phyloP scores from a whole-genome alignment of 2,797 vertebrate genomes.

The Mionectes olivaceus region DNA sequence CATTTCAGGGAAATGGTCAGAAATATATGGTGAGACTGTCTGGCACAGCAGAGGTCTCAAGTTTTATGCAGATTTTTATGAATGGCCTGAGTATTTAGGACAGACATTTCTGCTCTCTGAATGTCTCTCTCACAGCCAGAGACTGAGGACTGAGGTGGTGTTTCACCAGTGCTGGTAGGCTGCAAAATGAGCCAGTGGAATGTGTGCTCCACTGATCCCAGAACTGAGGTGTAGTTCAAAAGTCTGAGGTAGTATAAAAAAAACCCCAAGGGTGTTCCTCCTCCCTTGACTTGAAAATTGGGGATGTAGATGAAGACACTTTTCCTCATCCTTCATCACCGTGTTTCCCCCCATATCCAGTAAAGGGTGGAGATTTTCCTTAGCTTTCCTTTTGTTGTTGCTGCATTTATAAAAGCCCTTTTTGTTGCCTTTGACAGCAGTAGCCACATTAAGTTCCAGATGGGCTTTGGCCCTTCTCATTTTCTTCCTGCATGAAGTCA shows the following conservation, averaged over 20 bases:
- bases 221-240: not conserved
- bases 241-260: not conserved
- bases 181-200: not conserved
- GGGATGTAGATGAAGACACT: not conserved
- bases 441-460: not conserved
- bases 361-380: not conserved
- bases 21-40: not conserved
- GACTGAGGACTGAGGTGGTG: rapidly evolving
- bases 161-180: not conserved
- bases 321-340: not conserved
- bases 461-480: not conserved
- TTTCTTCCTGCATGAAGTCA: not conserved
- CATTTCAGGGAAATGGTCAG: not conserved
- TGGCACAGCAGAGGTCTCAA: not conserved
- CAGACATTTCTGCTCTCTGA: not conserved
- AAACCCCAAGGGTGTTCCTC: not conserved
- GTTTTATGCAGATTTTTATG: not conserved
- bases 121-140: not conserved
- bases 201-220: not conserved
- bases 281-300: not conserved
- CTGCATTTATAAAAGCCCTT: not conserved
- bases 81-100: not conserved
- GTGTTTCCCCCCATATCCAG: not conserved
- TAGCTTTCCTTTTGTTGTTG: not conserved
- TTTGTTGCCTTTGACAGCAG: not conserved